A percentile compares a stretch with the other conserved stretches of the same genome.
Conservation (phyloP, 2,113 vertebrate species). For the Phoxinus phoxinus region DNA sequence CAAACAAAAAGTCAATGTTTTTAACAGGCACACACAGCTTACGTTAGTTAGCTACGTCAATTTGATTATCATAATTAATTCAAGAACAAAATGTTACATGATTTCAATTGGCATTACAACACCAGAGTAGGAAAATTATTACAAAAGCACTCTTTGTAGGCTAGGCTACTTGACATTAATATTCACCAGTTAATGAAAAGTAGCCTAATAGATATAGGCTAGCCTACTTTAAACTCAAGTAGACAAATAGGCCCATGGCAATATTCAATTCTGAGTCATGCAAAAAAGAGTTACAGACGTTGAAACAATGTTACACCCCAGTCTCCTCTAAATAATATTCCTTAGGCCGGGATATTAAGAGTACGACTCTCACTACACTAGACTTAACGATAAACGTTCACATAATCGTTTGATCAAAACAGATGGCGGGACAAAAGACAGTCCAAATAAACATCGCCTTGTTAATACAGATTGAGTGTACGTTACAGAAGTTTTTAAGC, state of each 20-base stretch:
- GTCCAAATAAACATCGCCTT: not conserved
- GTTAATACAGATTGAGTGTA: conserved; percentile 11
- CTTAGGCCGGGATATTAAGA: not conserved
- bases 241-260: not conserved
- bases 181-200: not conserved
- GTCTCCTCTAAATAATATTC: not conserved
- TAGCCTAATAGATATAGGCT: not conserved
- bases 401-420: not conserved
- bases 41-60: not conserved
- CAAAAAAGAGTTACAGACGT: not conserved
- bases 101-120: not conserved
- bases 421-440: not conserved
- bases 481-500: conserved; percentile 46
- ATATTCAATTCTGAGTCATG: no score
- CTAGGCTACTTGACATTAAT: not conserved
- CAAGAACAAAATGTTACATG: not conserved
- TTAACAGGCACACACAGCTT: not conserved
- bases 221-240: not conserved
- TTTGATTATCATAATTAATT: not conserved
- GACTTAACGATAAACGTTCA: not conserved
- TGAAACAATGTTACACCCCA: not conserved
- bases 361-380: not conserved
- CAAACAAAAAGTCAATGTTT: not conserved
- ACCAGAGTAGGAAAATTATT: not conserved
- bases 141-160: not conserved